phyloP scores from a whole-genome alignment of 2,888 invertebrate species.

The Leptura quadrifasciata region DNA sequence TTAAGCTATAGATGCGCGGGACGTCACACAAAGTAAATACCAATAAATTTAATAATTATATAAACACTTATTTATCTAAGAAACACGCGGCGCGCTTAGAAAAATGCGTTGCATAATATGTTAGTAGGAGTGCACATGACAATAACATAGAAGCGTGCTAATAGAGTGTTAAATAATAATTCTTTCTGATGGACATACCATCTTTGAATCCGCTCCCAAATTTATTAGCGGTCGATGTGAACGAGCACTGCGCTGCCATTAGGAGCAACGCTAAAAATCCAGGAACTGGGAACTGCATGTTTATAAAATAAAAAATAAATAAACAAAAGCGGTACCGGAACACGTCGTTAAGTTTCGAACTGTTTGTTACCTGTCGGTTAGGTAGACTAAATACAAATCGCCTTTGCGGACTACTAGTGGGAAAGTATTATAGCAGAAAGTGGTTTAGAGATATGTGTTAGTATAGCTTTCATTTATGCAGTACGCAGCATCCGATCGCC shows the following conservation, averaged over 20 bases:
- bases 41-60: slow-evolving; percentile 12
- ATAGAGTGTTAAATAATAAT: slow-evolving; percentile 13
- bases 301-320: slow-evolving; percentile 12
- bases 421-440: slow-evolving; percentile 53
- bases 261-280: slow-evolving; percentile 24
- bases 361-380: slow-evolving; percentile 40
- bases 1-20: slow-evolving; percentile 3
- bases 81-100: slow-evolving; percentile 2
- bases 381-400: slow-evolving; percentile 46
- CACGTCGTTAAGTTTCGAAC: slow-evolving; percentile 37
- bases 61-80: neutral
- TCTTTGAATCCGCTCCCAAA: slow-evolving; percentile 50
- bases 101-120: slow-evolving; percentile 17
- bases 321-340: slow-evolving; percentile 32
- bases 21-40: neutral
- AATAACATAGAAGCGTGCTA: neutral
- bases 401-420: slow-evolving; percentile 44
- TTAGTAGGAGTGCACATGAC: neutral
- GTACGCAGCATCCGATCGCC: slow-evolving; percentile 27
- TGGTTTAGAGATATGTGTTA: slow-evolving; percentile 47
- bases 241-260: slow-evolving; percentile 45
- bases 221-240: slow-evolving; percentile 48
- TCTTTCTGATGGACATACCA: slow-evolving; percentile 29
- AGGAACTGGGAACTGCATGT: slow-evolving; percentile 21
- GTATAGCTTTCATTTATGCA: slow-evolving; percentile 54